phyloP scores from a whole-genome alignment of 2,797 vertebrate species.

The Buceros bicornis region DNA sequence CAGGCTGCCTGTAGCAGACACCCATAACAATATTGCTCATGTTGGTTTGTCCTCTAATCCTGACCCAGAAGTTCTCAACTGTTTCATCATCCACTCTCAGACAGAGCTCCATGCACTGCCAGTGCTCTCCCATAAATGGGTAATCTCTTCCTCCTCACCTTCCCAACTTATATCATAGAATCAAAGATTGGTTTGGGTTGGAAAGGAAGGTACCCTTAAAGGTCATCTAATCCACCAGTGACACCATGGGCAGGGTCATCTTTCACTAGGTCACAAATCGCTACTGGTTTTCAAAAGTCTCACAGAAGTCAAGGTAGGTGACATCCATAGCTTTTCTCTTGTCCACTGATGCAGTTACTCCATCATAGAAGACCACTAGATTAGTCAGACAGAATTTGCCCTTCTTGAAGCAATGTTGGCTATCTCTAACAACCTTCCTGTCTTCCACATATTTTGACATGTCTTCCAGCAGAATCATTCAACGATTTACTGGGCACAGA shows the following conservation, averaged over 20 bases:
- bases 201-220: background rate
- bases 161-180: background rate
- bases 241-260: background rate
- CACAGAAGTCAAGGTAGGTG: background rate
- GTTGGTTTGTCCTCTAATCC: background rate
- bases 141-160: background rate
- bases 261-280: background rate
- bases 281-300: background rate
- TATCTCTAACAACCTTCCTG: accelerated
- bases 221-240: accelerated
- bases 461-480: background rate
- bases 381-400: background rate
- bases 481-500: background rate
- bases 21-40: background rate
- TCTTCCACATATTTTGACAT: background rate
- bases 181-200: background rate
- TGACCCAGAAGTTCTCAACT: background rate
- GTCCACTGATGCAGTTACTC: background rate
- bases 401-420: background rate
- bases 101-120: background rate
- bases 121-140: background rate
- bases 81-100: background rate
- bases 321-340: background rate
- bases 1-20: background rate
- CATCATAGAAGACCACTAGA: background rate